Conservation (phyloP, 1,140 invertebrate genomes). For the Drosophila equinoxialis region DNA sequence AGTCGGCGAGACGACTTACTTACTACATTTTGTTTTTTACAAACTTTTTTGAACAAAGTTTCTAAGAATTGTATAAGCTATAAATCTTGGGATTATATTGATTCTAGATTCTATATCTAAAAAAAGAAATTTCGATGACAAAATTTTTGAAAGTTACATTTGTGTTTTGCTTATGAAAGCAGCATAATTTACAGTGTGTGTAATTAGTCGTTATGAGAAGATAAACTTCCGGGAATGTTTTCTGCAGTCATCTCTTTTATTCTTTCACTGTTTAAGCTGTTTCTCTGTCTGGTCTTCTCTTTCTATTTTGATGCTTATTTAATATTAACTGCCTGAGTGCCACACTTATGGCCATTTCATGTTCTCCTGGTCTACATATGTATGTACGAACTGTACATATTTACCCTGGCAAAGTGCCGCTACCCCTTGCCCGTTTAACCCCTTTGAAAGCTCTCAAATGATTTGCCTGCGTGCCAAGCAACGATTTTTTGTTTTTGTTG, state of each 20-base stretch:
- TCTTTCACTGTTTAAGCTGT: background rate
- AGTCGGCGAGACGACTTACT: no score
- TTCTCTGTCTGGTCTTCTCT: background rate
- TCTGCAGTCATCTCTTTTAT: background rate
- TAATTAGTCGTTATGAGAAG: background rate
- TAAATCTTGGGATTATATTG: no score
- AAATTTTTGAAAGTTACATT: no score
- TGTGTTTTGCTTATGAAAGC: no score
- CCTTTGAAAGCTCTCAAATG: slow-evolving; percentile 4
- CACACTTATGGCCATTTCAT: slow-evolving; percentile 34
- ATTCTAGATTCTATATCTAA: no score
- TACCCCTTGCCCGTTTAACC: slow-evolving; percentile 24
- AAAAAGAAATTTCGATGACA: no score
- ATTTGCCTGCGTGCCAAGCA: slow-evolving; percentile 57
- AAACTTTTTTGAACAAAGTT: no score
- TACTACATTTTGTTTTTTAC: no score
- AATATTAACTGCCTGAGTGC: slow-evolving; percentile 49
- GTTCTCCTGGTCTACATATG: slow-evolving; percentile 41
- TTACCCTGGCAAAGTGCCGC: background rate
- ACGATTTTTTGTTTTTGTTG: slow-evolving; percentile 47
- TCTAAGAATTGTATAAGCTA: no score
- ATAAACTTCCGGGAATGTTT: background rate
- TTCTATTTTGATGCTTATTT: slow-evolving; percentile 20
- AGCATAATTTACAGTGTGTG: background rate
- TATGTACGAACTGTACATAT: slow-evolving; percentile 2